Evolutionary conservation across 2,113 vertebrate genomes (phyloP), one percentile per base, ranked within the genome.

Genomic region (Taurulus bubalis): DNA sequence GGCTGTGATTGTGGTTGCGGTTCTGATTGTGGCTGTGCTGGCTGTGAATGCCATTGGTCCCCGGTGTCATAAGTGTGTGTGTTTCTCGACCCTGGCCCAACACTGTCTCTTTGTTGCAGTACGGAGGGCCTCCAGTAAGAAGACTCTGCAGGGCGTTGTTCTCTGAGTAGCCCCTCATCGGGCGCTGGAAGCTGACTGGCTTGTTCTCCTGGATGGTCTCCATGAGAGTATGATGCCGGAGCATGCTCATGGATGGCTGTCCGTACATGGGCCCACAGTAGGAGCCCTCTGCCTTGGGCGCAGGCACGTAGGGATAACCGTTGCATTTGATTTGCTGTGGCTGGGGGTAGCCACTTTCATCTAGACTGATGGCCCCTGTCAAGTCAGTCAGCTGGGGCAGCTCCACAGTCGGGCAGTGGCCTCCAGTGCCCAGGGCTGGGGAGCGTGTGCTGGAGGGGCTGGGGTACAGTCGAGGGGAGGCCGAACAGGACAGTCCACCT

Each of bases 171-270:
- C 89, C 89, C 80, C 93, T 90, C 75, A 96, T 88, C 0, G 95
- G 95, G 0, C 95, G 91, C 79, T 94, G 96, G 86, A 98, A 98
- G 90, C 93, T 97, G 92, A 96, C 96, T 88, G 97, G 97, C 93
- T 97, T 98, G 94, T 98, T 99, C 94, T 99, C 98, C 95, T 98
- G 98, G 94, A 99, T 98, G 92, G 98, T 98, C 95, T 99, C 97
- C 97, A 99, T 98, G 89, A 97, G 97, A 63, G 97, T 93, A 90
- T 95, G 95, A 78, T 96, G 97, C 38, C 96, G 94, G 89, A 97
- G 94, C 59, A 96, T 94, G 47, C 95, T 89, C 93, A 97, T 93
- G 65, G 96, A 94, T 0, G 96, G 94, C 53, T 96, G 97, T 78
- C 95, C 95, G 77, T 97, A 97, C 84, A 96, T 93, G 22, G 96